phyloP scores from a whole-genome alignment of 2,888 invertebrate species.

The Patella pellucida region DNA sequence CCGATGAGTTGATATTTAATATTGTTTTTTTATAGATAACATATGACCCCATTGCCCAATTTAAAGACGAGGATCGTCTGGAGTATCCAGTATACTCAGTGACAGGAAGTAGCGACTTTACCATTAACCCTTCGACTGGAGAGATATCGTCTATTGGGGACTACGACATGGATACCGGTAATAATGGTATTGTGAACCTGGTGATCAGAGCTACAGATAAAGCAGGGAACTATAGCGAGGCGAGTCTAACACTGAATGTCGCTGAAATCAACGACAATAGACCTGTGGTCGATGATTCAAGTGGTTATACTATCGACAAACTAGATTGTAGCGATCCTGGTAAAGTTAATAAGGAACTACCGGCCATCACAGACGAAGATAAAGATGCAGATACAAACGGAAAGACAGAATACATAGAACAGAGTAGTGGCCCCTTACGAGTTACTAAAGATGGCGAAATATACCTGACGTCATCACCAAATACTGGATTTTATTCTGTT shows the following conservation, averaged over 20 bases:
- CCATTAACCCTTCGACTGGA: neutral
- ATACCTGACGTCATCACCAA: neutral
- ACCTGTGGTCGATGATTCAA: neutral
- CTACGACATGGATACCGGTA: neutral
- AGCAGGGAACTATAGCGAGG: neutral
- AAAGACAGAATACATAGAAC: neutral
- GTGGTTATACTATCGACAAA: neutral
- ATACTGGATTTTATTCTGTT: neutral
- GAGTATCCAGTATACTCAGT: neutral
- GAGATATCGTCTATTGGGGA: neutral
- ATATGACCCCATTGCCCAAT: neutral
- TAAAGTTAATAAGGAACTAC: neutral
- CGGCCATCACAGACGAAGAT: neutral
- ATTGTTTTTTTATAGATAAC: neutral
- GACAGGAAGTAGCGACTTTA: neutral
- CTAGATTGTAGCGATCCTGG: neutral
- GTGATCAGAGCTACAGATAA: slow-evolving; percentile 7
- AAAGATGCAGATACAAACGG: neutral
- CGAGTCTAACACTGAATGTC: neutral
- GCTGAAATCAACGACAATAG: neutral
- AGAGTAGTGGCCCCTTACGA: neutral
- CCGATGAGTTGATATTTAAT: neutral
- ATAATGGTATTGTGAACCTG: neutral
- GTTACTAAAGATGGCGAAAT: neutral
- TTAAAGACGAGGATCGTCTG: neutral